Conservation (phyloP, 1,140 invertebrate species). For the Anastrepha ludens region DNA sequence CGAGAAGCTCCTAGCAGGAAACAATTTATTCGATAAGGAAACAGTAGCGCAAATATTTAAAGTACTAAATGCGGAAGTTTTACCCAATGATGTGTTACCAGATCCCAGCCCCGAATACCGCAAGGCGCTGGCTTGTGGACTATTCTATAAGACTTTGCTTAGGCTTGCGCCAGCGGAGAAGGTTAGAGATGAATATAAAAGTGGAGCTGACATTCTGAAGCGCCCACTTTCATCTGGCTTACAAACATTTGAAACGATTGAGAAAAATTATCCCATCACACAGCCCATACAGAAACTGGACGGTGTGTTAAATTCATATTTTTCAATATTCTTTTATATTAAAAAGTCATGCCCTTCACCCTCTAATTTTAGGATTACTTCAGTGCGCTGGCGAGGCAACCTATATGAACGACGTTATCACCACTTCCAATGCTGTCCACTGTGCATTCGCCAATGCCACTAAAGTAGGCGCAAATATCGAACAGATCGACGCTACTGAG, state of each 20-base stretch:
- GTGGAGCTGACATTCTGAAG: slow-evolving; percentile 78
- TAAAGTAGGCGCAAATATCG: slow-evolving; percentile 77
- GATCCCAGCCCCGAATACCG: slow-evolving; percentile 81
- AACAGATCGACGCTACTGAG: slow-evolving; percentile 78
- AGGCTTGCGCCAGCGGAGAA: slow-evolving; percentile 74
- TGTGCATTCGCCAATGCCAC: slow-evolving; percentile 80
- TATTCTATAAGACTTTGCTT: slow-evolving; percentile 85
- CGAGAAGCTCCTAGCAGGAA: slow-evolving; percentile 79
- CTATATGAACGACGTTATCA: slow-evolving; percentile 80
- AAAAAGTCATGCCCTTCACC: not conserved
- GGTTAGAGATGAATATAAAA: slow-evolving; percentile 72
- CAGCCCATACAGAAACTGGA: slow-evolving; percentile 87
- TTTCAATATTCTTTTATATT: no score
- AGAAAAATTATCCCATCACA: slow-evolving; percentile 85
- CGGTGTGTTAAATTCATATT: slow-evolving; percentile 67
- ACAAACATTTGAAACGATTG: slow-evolving; percentile 84
- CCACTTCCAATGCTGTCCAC: slow-evolving; percentile 77
- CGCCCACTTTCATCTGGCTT: slow-evolving; percentile 82
- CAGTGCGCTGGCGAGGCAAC: slow-evolving; percentile 86
- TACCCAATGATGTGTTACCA: slow-evolving; percentile 80
- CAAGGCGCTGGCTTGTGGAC: slow-evolving; percentile 78
- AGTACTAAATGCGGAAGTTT: slow-evolving; percentile 78
- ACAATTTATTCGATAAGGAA: slow-evolving; percentile 75
- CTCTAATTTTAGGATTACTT: slow-evolving; percentile 69
- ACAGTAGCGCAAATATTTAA: slow-evolving; percentile 77